Evolutionary conservation across 2,888 invertebrate genomes (phyloP), one percentile per base, ranked within the genome.

Genomic region (Abscondita cerata): DNA sequence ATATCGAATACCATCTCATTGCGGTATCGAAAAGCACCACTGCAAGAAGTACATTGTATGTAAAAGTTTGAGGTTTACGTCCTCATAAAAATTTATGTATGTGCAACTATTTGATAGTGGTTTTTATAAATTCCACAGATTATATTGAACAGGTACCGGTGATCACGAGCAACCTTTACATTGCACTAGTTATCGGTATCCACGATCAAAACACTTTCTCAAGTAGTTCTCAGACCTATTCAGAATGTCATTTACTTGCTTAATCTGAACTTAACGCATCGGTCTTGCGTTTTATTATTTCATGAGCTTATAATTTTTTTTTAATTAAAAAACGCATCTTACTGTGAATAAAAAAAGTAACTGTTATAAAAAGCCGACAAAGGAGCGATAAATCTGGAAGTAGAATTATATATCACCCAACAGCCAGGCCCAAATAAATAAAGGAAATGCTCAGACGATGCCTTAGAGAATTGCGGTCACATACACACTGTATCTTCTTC

Each of bases 111-210:
- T 25, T 44, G 44, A 44, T 44, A 18, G 44, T 11, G 18, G 16
- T 44, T 44, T 44, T 44, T 44, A 19, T 61, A 53, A 34, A 61
- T 55, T 38, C 52, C 52, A 19, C 13, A 44, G 38, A 34, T 36
- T 59, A 52, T 48, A 55, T 59, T 41, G 41, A 63, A 56, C 59
- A 56, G 64, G 59, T 57, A 62, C 56, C 58, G 47, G 46, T 36
- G 59, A 61, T 61, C 61, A 61, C 66, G 64, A 59, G 33, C 67
- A 64, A 67, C 67, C 67, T 67, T 67, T 67, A 62, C 67, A 67
- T 67, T 67, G 67, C 67, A 67, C 67, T 52, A 67, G 60, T 67
- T 66, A 67, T 67, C 67, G 62, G 62, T 52, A 64, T 60, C 62
- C 62, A 56, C 64, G 57, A 67, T 67, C 56, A 40, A 46, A 64